Percentiles rank a stretch among this genome's conserved stretches.
Evolutionary conservation across 2,113 vertebrate species (phyloP).

Genomic region (Semnornis frantzii): DNA sequence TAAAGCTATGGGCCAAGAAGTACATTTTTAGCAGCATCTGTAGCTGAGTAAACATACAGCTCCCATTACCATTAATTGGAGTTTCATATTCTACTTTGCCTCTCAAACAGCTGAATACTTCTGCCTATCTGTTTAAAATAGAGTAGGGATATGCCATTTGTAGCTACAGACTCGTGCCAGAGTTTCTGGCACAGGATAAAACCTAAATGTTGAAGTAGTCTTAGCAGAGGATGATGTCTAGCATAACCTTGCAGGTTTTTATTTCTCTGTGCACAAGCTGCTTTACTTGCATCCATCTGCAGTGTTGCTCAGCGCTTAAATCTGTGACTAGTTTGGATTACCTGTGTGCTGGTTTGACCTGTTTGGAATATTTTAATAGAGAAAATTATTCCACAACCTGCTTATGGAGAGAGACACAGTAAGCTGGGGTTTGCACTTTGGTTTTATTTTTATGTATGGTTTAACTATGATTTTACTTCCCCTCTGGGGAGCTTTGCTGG

Average conservation of each 20-base stretch:
- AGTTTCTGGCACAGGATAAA: background rate
- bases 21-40: background rate
- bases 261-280: background rate
- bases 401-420: background rate
- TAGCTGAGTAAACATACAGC: constrained; percentile 11
- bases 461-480: background rate
- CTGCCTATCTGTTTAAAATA: background rate
- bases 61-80: background rate
- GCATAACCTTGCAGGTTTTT: background rate
- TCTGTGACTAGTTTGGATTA: background rate
- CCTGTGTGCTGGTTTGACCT: no score
- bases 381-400: no score
- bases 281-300: background rate
- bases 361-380: no score
- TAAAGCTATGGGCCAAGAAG: background rate
- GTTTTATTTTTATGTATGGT: background rate
- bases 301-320: background rate
- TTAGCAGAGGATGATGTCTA: background rate
- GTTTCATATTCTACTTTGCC: background rate
- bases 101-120: background rate
- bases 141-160: background rate
- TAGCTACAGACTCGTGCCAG: background rate
- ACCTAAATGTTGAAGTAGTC: background rate
- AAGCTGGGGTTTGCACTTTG: background rate
- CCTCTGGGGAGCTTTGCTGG: background rate